Percentiles rank a stretch among this genome's conserved stretches.
Evolutionary conservation across 2,888 invertebrate species (phyloP).

Genomic region (Uropetala carovei): DNA sequence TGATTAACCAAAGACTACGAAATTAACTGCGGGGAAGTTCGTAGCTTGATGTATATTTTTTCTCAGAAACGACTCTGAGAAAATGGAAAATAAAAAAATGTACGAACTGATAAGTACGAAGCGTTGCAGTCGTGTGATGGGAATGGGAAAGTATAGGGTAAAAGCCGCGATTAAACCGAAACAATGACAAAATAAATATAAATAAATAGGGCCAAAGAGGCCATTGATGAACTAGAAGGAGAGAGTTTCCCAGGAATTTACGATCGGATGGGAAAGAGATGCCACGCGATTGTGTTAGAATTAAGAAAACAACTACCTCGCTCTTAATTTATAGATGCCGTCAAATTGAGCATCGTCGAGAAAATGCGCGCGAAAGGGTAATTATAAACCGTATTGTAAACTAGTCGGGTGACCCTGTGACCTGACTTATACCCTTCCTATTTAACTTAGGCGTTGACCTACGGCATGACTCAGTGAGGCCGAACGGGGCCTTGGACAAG

Average conservation of each 20-base stretch:
- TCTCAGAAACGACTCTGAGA: no score
- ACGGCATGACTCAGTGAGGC: conserved; percentile 5
- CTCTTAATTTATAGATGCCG: conserved; percentile 7
- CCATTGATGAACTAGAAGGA: no score
- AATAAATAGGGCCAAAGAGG: no score
- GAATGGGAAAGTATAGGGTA: background rate
- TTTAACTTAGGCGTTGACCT: conserved; percentile 53
- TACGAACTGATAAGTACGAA: background rate
- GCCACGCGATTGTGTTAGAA: background rate
- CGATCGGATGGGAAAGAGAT: background rate
- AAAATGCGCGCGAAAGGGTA: background rate
- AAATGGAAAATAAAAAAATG: background rate
- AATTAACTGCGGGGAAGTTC: background rate
- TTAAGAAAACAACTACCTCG: background rate
- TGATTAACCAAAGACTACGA: background rate
- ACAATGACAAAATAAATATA: no score
- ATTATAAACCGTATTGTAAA: conserved; percentile 39
- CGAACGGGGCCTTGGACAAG: conserved; percentile 36
- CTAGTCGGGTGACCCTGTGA: conserved; percentile 29
- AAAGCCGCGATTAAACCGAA: background rate
- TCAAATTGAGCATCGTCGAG: background rate
- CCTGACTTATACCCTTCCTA: background rate
- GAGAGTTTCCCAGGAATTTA: no score
- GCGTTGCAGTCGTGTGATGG: background rate
- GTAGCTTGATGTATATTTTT: no score